A percentile compares a stretch with the other conserved stretches of the same genome.
These are phyloP conservation scores for Momotus momota DNA, from an alignment of 2,797 vertebrate genomes.

Conservation along the genomic window DNA sequence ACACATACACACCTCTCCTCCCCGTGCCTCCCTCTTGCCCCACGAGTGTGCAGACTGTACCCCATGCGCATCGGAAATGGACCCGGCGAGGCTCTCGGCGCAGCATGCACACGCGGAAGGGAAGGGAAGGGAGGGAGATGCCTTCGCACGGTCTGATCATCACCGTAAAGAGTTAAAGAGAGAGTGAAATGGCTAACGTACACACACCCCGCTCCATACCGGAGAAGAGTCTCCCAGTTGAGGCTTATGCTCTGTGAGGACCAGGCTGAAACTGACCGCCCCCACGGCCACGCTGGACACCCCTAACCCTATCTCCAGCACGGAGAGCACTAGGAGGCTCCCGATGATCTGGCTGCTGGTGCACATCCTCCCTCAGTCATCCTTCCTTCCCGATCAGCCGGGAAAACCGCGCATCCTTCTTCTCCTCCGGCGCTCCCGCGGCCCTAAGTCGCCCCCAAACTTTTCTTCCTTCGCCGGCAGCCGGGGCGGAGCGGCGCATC, in stretches of 20 bases:
- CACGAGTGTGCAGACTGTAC: not conserved
- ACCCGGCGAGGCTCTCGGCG: constrained; percentile 1
- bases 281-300: constrained; percentile 96
- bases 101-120: constrained; percentile 13
- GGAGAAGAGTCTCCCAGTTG: constrained; percentile 98
- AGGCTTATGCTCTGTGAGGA: constrained; percentile 86
- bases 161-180: constrained; percentile 81
- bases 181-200: constrained; percentile 90
- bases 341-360: constrained; percentile 98
- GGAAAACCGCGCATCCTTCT: constrained; percentile 73
- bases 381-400: constrained; percentile 85
- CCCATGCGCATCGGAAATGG: constrained; percentile 31
- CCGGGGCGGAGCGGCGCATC: constrained; percentile 52
- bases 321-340: constrained; percentile 95
- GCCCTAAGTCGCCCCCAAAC: constrained; percentile 68
- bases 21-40: not conserved
- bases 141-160: constrained; percentile 62
- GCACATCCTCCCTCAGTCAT: constrained; percentile 96
- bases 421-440: constrained; percentile 19
- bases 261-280: constrained; percentile 92
- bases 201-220: constrained; percentile 99
- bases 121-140: not conserved
- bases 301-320: constrained; percentile 97
- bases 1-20: not conserved
- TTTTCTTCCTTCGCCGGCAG: constrained; percentile 72